A percentile compares a stretch with the other conserved stretches of the same genome.
Conservation (phyloP, 1,140 invertebrate species). For the Stenopsyche tienmushanensis region DNA sequence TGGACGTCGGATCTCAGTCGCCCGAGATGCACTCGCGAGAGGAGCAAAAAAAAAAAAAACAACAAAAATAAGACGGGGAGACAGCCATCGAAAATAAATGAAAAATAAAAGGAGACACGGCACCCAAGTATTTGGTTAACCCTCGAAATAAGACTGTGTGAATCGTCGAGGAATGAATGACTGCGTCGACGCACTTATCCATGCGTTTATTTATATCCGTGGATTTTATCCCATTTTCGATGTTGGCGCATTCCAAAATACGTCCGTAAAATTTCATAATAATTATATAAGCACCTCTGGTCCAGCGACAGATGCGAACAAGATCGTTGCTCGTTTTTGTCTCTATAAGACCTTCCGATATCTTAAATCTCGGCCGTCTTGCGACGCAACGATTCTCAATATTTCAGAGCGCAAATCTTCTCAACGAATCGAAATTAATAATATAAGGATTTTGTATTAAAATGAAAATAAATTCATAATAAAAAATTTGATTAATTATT, state of each 20-base stretch:
- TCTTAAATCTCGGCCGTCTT: constrained; percentile 24
- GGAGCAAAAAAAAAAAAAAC: constrained; percentile 27
- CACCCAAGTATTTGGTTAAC: constrained; percentile 8
- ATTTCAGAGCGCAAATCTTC: no score
- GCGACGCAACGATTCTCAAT: constrained; percentile 3
- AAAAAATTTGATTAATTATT: no score
- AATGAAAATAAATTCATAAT: no score
- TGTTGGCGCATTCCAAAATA: no score
- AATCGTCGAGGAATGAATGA: neutral
- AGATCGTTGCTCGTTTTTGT: neutral
- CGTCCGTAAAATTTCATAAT: no score
- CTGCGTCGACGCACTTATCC: no score
- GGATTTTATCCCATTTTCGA: no score
- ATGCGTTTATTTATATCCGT: no score
- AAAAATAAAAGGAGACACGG: constrained; percentile 25
- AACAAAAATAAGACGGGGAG: neutral
- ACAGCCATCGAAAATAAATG: constrained; percentile 11
- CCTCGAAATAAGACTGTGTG: constrained; percentile 6
- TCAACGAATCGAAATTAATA: no score
- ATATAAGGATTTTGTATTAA: no score
- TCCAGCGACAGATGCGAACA: neutral
- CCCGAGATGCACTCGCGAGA: constrained; percentile 35
- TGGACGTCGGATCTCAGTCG: constrained; percentile 39
- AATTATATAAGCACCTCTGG: constrained; percentile 13
- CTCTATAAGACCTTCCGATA: constrained; percentile 5